These are phyloP conservation scores for Amblyopsis rosae DNA, from an alignment of 2,113 vertebrate species.

Conservation along the genomic window DNA sequence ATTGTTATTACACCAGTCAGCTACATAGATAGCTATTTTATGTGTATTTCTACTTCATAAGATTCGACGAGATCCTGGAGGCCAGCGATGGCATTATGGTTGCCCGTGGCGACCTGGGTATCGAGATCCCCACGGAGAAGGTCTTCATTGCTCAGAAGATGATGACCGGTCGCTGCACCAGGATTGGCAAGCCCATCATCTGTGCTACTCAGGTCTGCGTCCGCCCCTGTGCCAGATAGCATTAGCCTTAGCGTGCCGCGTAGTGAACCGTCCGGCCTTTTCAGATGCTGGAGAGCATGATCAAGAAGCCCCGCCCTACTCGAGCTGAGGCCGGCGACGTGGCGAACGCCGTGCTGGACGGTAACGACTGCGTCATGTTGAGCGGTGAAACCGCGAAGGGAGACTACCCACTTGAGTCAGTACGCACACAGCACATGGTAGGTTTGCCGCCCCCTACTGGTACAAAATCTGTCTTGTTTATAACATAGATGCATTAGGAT, in stretches of 20 bases:
- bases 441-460: conserved; percentile 19
- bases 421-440: conserved; percentile 91
- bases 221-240: not conserved
- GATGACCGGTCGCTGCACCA: conserved; percentile 97
- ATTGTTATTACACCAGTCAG: too few relatives aligned
- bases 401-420: conserved; percentile 94
- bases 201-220: conserved; percentile 91
- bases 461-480: too few relatives aligned
- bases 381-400: conserved; percentile 97
- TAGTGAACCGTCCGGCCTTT: not conserved
- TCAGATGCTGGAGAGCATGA: conserved; percentile 99
- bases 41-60: conserved; percentile 42
- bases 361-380: conserved; percentile 98
- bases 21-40: not conserved
- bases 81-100: conserved; percentile 99
- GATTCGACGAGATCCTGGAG: conserved; percentile 98
- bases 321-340: conserved; percentile 95
- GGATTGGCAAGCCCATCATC: conserved; percentile 92
- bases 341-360: conserved; percentile 94
- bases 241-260: too few relatives aligned
- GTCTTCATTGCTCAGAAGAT: conserved; percentile 98
- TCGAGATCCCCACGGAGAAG: conserved; percentile 97
- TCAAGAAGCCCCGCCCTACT: conserved; percentile 96
- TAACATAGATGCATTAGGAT: too few relatives aligned
- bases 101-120: conserved; percentile 94